Conservation (phyloP, 2,797 vertebrate genomes). For the Oreochromis mossambicus region DNA sequence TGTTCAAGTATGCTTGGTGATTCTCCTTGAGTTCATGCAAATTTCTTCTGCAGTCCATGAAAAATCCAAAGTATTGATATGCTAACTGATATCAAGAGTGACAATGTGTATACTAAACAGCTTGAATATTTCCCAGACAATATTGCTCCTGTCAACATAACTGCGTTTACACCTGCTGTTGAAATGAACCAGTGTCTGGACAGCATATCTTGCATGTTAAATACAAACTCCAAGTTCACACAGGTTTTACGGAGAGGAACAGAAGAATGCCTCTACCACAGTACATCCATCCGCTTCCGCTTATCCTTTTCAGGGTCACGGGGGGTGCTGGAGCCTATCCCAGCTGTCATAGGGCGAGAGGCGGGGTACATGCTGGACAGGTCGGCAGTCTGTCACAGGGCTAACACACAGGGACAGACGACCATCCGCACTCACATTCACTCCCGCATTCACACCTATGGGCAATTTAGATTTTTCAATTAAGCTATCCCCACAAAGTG, state of each 20-base stretch:
- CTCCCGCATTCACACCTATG: too few relatives aligned
- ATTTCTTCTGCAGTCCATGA: background rate
- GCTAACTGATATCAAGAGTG: background rate
- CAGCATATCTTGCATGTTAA: background rate
- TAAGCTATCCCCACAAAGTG: too few relatives aligned
- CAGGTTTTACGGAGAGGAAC: background rate
- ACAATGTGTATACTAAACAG: slow-evolving; percentile 14
- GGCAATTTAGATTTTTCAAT: too few relatives aligned
- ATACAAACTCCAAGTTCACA: background rate
- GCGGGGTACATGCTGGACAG: too few relatives aligned
- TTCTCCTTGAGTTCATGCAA: background rate
- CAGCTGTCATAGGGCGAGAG: too few relatives aligned
- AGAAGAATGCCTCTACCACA: background rate
- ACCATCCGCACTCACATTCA: too few relatives aligned
- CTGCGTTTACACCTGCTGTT: slow-evolving; percentile 4
- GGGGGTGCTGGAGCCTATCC: too few relatives aligned
- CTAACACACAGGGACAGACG: too few relatives aligned
- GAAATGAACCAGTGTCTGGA: background rate
- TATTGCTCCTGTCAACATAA: slow-evolving; percentile 1
- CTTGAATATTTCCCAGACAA: background rate
- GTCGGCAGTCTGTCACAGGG: too few relatives aligned
- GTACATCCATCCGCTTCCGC: background rate
- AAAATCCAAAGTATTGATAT: background rate
- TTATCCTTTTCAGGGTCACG: too few relatives aligned
- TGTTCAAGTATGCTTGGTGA: background rate